These are phyloP conservation scores for Crotalus viridis DNA, from an alignment of 2,113 vertebrate species.

Conservation along the genomic window DNA sequence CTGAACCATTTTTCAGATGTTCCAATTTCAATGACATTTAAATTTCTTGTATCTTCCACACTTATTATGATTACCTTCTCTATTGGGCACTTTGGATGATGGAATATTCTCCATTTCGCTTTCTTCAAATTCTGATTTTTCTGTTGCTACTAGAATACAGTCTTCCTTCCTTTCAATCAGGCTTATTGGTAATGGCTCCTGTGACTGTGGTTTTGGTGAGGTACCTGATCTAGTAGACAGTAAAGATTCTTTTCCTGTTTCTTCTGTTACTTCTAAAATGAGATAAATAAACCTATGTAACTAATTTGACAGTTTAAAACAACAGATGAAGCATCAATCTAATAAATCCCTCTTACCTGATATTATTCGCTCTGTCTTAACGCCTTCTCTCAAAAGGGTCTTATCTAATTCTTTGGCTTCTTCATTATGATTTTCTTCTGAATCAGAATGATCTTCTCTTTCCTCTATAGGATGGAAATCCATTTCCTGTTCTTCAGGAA, in stretches of 20 bases:
- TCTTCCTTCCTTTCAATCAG: constrained; percentile 72
- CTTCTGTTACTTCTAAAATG: constrained; percentile 72
- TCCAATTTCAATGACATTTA: neutral
- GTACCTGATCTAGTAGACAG: constrained; percentile 66
- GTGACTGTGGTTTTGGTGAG: constrained; percentile 67
- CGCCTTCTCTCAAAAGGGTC: constrained; percentile 71
- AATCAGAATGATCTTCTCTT: constrained; percentile 84
- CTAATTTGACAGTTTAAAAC: neutral
- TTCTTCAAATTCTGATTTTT: constrained; percentile 72
- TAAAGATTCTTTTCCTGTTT: constrained; percentile 61
- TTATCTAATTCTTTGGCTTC: constrained; percentile 89
- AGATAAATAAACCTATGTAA: constrained; percentile 38
- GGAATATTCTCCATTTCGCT: constrained; percentile 53
- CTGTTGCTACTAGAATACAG: constrained; percentile 60
- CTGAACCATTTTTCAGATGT: neutral
- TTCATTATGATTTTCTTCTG: constrained; percentile 81
- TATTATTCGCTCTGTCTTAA: constrained; percentile 64
- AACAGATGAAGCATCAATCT: neutral
- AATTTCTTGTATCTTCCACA: neutral
- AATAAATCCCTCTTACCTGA: constrained; percentile 52
- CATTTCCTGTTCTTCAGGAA: constrained; percentile 94
- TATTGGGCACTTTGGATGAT: constrained; percentile 64
- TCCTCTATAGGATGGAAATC: constrained; percentile 91
- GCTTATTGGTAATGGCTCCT: constrained; percentile 57
- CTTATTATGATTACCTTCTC: constrained; percentile 68